Base-by-base conservation (phyloP, 2,113 vertebrate species). In the Corynorhinus townsendii region DNA sequence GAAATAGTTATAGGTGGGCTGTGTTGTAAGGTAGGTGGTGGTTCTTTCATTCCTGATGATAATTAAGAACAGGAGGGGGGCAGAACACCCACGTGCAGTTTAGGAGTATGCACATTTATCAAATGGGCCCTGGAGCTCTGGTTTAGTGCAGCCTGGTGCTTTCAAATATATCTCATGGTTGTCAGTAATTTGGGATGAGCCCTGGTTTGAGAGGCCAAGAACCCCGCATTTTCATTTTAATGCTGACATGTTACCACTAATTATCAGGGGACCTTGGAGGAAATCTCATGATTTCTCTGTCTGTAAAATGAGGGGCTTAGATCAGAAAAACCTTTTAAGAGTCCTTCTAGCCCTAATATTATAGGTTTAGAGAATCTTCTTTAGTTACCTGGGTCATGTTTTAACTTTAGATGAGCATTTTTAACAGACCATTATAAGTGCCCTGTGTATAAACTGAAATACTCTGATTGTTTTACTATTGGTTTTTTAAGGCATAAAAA, bases 291-390 rank as follows among this genome's bases (percentile, higher is more conserved):
- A 90, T 87, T 87, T 84, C 72, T 83, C 4, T 54, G 7, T 86
- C 73, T 76, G 40, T 82, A 56, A 66, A 94, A 86, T 85, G 73
- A 90, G n/a, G 28, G 35, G 38, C 56, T 92, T 87, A 62, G 15
- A 79, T 72, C 69, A 64, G 85, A 95, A 45, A 22, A 71, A 22
- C 90, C 19, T 95, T 93, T 96, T 75, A 69, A 72, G 49, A 66
- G 26, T 90, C 40, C 12, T 82, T 90, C 38, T 6, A 52, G 14
- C n/a, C 89, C 24, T 94, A 52, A 16, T 89, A 79, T 82, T 82
- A 86, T 20, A 68, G 75, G 62, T 79, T 89, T 92, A 66, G 33
- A 90, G 66, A 93, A 62, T 33, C 33, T 64, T 96, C 11, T 59
- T 35, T 91, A 62, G 56, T 89, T 92, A 59, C 89, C 71, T 35